These are phyloP conservation scores for Tenebrosternarchus preto DNA, from an alignment of 2,113 vertebrate species.

Conservation along the genomic window DNA sequence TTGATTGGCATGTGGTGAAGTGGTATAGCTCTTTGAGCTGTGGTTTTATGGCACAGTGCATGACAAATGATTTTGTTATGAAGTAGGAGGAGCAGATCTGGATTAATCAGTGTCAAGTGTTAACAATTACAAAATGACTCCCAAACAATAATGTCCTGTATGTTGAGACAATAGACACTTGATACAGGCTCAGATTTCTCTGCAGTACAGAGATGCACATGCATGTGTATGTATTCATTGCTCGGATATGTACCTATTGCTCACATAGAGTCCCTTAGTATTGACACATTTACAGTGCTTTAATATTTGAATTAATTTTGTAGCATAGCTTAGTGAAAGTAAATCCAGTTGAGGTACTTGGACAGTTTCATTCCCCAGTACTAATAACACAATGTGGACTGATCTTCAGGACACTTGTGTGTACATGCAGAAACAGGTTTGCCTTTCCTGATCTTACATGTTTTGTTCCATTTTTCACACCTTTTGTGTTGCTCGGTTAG, in stretches of 20 bases:
- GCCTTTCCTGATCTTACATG: neutral
- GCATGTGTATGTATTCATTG: slow-evolving; percentile 27
- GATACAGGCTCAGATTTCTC: slow-evolving; percentile 13
- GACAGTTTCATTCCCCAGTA: neutral
- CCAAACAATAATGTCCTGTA: slow-evolving; percentile 26
- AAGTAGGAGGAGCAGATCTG: neutral
- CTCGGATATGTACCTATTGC: slow-evolving; percentile 12
- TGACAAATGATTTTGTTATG: neutral
- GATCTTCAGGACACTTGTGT: slow-evolving; percentile 21
- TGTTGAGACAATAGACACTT: slow-evolving; percentile 25
- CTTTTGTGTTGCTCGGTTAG: neutral
- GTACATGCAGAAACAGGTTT: slow-evolving; percentile 13
- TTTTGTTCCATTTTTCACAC: neutral
- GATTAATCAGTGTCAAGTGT: slow-evolving; percentile 19
- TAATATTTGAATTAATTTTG: slow-evolving; percentile 25
- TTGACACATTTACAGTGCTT: slow-evolving; percentile 28
- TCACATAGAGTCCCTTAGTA: neutral
- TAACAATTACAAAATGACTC: neutral
- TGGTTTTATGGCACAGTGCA: neutral
- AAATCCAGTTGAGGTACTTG: neutral
- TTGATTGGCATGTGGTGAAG: neutral
- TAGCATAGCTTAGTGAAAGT: neutral
- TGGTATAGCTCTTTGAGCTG: neutral
- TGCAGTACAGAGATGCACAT: slow-evolving; percentile 10
- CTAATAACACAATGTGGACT: slow-evolving; percentile 21